Base-by-base conservation (phyloP, 2,113 vertebrate genomes). In the Oreocharis arfaki region DNA sequence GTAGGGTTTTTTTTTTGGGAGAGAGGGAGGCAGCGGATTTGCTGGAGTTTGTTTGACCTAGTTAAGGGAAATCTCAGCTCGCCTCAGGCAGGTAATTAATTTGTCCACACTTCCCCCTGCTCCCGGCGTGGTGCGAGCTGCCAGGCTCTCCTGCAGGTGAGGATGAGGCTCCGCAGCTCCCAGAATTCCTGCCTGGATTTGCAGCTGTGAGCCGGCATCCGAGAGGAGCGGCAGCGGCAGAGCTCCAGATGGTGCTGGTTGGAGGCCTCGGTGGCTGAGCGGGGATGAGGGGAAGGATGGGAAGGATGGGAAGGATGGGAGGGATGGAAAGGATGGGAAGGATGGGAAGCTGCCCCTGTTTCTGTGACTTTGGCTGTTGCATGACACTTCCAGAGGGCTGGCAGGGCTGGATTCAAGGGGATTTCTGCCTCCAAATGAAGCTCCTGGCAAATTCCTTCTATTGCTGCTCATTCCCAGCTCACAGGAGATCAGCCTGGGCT, bases 21-120 rank as follows among this genome's bases (percentile, higher is more conserved):
- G 81, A 68, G 67, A 90, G 33, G 53, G 55, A 93, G 70, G 30
- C 78, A 35, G 74, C 42, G 55, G 7, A 27, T 91, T 93, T 85
- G 89, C 91, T 70, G 81, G 84, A 83, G 93, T 96, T 97, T 90
- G 49, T 96, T 96, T 97, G 96, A 97, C 96, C 96, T 74, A 96
- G 82, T 97, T 96, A 77, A 85, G 95, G 92, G 32, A 95, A 93
- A 91, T 88, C 96, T 69, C 94, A 77, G 78, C 90, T 94, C 1
- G 42, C 95, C 93, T 90, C 33, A 28, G 94, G 96, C 95, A 84
- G 63, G 93, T 96, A 79, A 96, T 97, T 97, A 96, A 95, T 96
- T 94, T 95, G 82, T 63, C 20, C 84, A 41, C 23, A 3, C 87
- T 91, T 94, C 91, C 91, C 77, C 74, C 74, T 0, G 93, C 93